Evolutionary conservation across 2,888 invertebrate species (phyloP), one percentile per base, ranked within the genome.

Genomic region (Petrophora chlorosata): DNA sequence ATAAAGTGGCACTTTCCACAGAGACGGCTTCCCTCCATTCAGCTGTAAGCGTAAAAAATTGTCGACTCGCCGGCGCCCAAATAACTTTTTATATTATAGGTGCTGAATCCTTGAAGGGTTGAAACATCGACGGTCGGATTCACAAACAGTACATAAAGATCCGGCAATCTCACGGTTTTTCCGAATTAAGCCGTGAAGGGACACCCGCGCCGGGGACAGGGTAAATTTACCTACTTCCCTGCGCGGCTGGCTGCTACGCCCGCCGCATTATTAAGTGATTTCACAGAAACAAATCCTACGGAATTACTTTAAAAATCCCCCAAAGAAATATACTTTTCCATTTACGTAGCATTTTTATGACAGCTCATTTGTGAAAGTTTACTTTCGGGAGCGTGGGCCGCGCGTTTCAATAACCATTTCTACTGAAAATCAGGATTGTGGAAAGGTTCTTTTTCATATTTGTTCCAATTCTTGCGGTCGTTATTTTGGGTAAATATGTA

Each of bases 71-170:
- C 69, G 66, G 59, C 66, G 68, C 63, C 66, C 68, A 61, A 78
- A 82, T 79, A 81, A 82, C 73, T 73, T 80, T 81, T 81, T 80
- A 82, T 81, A 82, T 80, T 77, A 79, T 73, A 73, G 75, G 68
- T 70, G 70, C 71, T 73, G 70, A 73, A 62, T 63, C 65, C 66
- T 76, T 71, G 76, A 81, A 78, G 82, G 82, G 82, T 82, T 84
- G 73, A 80, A 84, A 82, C 81, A 82, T 80, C 70, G 77, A 69
- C 79, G 80, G 79, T 71, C 73, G 79, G 75, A 75, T 76, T 79
- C 77, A 73, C 83, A 85, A 85, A 86, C 85, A 85, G 82, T 84
- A 82, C 75, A 81, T 83, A 85, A 85, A 84, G 81, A 82, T 80
- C 75, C 67, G 68, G 75, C 75, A 72, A 81, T 82, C 80, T 82